phyloP scores from a whole-genome alignment of 2,797 vertebrate species.

The Crax fasciolata region DNA sequence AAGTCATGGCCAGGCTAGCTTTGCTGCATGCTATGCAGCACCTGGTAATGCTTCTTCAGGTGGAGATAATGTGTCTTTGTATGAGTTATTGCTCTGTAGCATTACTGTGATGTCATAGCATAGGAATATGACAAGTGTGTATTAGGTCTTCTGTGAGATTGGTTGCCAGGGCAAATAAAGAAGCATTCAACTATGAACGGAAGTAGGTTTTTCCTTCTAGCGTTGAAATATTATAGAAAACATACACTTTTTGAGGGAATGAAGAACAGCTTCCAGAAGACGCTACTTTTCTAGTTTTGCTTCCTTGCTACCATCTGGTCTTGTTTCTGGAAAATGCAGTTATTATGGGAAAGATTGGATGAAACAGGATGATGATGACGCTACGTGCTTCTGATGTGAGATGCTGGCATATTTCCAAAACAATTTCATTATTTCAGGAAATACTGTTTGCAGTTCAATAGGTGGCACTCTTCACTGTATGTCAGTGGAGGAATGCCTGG shows the following conservation, averaged over 20 bases:
- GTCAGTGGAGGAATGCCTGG: not conserved
- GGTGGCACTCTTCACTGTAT: slow-evolving; percentile 63
- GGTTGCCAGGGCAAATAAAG: not conserved
- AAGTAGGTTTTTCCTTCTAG: not conserved
- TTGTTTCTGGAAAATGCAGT: not conserved
- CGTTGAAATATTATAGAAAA: not conserved
- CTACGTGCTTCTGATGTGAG: not conserved
- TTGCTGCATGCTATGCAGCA: not conserved
- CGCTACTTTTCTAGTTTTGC: accelerated
- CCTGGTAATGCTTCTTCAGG: not conserved
- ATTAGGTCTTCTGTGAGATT: not conserved
- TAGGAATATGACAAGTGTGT: not conserved
- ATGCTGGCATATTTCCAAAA: not conserved
- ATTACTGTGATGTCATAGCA: not conserved
- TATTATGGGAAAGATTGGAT: not conserved
- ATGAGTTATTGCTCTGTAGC: not conserved
- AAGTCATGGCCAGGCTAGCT: not conserved
- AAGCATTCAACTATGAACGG: not conserved
- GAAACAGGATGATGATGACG: not conserved
- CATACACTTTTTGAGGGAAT: not conserved
- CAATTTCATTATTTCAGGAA: not conserved
- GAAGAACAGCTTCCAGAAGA: not conserved
- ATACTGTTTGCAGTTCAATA: slow-evolving; percentile 23
- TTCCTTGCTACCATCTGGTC: not conserved
- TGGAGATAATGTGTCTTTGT: not conserved